These are phyloP conservation scores for Pyrrhosoma nymphula DNA, from an alignment of 2,888 invertebrate genomes.

Conservation along the genomic window DNA sequence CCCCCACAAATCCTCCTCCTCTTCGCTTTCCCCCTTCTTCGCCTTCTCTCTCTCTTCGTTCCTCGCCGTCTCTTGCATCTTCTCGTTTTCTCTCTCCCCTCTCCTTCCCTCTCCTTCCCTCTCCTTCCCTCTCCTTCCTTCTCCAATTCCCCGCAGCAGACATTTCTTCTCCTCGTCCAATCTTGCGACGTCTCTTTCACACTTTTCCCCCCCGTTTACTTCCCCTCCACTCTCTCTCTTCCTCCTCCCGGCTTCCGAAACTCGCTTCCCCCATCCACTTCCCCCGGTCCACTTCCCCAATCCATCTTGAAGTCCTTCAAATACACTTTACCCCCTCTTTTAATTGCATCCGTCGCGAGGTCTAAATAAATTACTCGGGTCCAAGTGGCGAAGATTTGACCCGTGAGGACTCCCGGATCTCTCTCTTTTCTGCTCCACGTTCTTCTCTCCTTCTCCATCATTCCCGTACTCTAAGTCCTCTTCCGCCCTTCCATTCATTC, in stretches of 20 bases:
- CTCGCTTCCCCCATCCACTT: neutral
- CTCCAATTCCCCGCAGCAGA: neutral
- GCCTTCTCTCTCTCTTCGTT: neutral
- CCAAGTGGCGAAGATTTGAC: conserved; percentile 54
- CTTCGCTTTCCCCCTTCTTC: neutral
- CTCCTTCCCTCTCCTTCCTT: neutral
- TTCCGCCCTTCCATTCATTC: neutral
- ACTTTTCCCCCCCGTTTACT: no score
- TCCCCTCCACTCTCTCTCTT: neutral
- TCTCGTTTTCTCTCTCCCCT: neutral
- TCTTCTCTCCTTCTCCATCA: neutral
- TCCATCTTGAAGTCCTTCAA: no score
- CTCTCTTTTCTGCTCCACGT: neutral
- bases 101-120: neutral
- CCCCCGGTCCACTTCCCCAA: neutral
- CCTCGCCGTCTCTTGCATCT: neutral
- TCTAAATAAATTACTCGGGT: conserved; percentile 60
- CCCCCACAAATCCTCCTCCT: neutral
- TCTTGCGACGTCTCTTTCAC: conserved; percentile 25
- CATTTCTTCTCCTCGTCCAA: conserved; percentile 12
- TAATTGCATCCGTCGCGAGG: conserved; percentile 46
- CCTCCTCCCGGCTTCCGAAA: neutral
- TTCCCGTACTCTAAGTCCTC: neutral
- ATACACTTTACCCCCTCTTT: no score
- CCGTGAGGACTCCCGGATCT: neutral